Conservation (phyloP, 2,113 vertebrate genomes). For the Bos taurus region ARS-UCD2.0 NC_037334.1:108226501-108227000, state of each 20-base stretch:
- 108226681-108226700: neutral
- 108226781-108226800: neutral
- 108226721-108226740: neutral
- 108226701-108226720: neutral
- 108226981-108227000: neutral
- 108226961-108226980: neutral
- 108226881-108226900: neutral
- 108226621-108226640: neutral
- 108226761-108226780: neutral
- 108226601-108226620: neutral
- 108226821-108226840: neutral
- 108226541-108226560: conserved; percentile 3
- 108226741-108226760: neutral
- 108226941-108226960: neutral
- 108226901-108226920: neutral
- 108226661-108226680: conserved; percentile 31
- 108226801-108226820: neutral
- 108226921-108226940: neutral
- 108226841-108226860: neutral
- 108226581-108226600: conserved; percentile 21
- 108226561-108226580: conserved; percentile 12
- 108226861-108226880: neutral
- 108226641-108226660: conserved; percentile 22
- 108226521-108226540: neutral
- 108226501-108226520: neutral